Percentiles rank a stretch among this genome's conserved stretches.
Conservation (phyloP, 2,888 invertebrate genomes). For the Apamea anceps region DNA sequence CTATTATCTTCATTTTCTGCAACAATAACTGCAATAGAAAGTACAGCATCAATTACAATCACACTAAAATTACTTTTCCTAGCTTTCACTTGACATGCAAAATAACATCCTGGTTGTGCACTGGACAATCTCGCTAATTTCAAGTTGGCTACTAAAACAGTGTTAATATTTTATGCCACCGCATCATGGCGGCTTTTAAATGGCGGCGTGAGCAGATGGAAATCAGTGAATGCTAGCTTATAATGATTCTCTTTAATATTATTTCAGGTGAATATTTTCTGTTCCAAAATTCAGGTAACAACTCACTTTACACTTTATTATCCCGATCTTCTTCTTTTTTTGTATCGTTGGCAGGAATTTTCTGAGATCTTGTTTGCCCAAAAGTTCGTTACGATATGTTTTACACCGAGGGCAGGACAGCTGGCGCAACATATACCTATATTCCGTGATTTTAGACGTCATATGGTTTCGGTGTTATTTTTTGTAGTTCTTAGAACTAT, state of each 20-base stretch:
- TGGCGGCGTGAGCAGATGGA: conserved; percentile 47
- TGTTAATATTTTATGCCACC: conserved; percentile 79
- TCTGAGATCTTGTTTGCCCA: too few species aligned
- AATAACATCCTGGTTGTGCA: conserved; percentile 69
- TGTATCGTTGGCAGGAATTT: too few species aligned
- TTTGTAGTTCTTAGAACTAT: neutral
- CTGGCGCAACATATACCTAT: too few species aligned
- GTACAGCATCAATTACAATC: conserved; percentile 53
- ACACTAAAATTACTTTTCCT: conserved; percentile 51
- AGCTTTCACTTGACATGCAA: conserved; percentile 65
- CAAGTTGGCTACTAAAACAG: conserved; percentile 76
- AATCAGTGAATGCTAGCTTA: conserved; percentile 10
- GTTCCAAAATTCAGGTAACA: too few species aligned
- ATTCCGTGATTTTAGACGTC: neutral
- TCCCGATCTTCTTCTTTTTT: too few species aligned
- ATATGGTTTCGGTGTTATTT: neutral
- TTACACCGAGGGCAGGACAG: too few species aligned
- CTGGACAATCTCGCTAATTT: conserved; percentile 80
- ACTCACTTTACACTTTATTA: too few species aligned
- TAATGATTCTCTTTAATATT: conserved; percentile 3
- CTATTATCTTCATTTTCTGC: neutral
- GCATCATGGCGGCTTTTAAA: conserved; percentile 64
- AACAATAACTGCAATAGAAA: conserved; percentile 13
- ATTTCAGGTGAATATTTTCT: neutral
- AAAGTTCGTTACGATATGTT: too few species aligned